phyloP scores from a whole-genome alignment of 2,113 vertebrate genomes.

The Cephalopholis sonnerati region DNA sequence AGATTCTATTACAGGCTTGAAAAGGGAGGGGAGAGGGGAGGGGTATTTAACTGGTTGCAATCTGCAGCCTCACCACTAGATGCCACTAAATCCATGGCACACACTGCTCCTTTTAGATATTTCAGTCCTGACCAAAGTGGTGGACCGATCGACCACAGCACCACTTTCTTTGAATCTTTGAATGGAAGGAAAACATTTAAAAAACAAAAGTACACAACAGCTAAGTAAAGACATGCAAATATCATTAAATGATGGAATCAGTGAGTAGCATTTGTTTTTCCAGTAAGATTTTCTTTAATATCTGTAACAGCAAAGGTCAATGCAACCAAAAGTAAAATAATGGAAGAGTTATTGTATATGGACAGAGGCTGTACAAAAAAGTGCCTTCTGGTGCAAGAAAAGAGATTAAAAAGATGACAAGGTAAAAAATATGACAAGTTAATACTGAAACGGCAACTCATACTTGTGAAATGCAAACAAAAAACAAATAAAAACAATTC shows the following conservation, averaged over 20 bases:
- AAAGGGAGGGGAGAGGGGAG: too few relatives aligned
- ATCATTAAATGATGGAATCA: not conserved
- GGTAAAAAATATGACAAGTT: constrained; percentile 64
- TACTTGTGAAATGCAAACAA: constrained; percentile 50
- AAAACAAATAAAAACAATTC: constrained; percentile 32
- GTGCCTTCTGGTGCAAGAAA: constrained; percentile 81
- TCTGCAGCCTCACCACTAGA: too few relatives aligned
- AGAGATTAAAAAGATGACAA: constrained; percentile 63
- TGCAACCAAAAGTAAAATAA: constrained; percentile 78
- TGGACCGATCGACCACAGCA: too few relatives aligned
- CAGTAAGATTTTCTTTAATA: constrained; percentile 80
- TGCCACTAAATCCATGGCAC: too few relatives aligned
- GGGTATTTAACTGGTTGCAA: too few relatives aligned
- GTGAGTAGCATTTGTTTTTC: not conserved
- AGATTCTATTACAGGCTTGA: too few relatives aligned
- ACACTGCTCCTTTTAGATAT: too few relatives aligned
- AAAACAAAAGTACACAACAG: not conserved
- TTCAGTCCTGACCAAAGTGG: not conserved
- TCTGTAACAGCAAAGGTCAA: constrained; percentile 78
- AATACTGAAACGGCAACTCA: constrained; percentile 69
- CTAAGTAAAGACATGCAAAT: not conserved
- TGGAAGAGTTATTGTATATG: constrained; percentile 56
- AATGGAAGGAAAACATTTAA: not conserved
- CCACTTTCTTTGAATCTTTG: not conserved
- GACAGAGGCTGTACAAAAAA: constrained; percentile 64